Evolutionary conservation across 2,797 vertebrate genomes (phyloP), one percentile per base, ranked within the genome.

Genomic region (Tragelaphus eurycerus): DNA sequence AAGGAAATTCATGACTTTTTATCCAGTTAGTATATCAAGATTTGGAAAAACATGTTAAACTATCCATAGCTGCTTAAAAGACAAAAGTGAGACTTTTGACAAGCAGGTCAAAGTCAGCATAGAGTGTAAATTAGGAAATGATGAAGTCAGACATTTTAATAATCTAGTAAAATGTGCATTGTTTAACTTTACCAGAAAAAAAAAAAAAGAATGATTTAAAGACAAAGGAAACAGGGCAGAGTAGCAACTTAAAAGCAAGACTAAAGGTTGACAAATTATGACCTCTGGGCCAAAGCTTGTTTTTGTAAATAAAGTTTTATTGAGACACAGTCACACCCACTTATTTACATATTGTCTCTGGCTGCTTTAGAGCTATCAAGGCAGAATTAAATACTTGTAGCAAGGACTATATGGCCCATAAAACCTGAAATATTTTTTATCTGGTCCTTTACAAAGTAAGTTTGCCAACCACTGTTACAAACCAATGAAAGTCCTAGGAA

Each of bases 231-330:
- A 64, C 21, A 71, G 14, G 21, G 23, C 64, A 96, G 21, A 9
- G 11, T 25, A 15, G 62, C 94, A 88, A 95, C 43, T 34, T 54
- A 52, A 78, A 92, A 78, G 55, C 43, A 88, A 92, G 59, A 52
- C 25, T 67, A 52, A n/a, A 67, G 16, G 8, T 71, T 46, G 13
- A 43, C 31, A 55, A 85, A 79, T 48, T 54, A 11, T 89, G 14
- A 52, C 8, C 46, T 8, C n/a, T 78, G 16, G 50, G 13, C 23
- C 62, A 86, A 87, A 85, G 25, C n/a, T 74, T 81, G 25, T 48
- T 74, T 91, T 95, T 94, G 4, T 92, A 82, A 91, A 94, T 94
- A 81, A 96, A 90, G 43, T 62, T 95, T 95, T 94, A 92, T 87
- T 93, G 87, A 52, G 67, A 74, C 38, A 46, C 7, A 83, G 3